Evolutionary conservation across 2,113 vertebrate species (phyloP), one percentile per base, ranked within the genome.

Genomic region (Ammodytes dubius): DNA sequence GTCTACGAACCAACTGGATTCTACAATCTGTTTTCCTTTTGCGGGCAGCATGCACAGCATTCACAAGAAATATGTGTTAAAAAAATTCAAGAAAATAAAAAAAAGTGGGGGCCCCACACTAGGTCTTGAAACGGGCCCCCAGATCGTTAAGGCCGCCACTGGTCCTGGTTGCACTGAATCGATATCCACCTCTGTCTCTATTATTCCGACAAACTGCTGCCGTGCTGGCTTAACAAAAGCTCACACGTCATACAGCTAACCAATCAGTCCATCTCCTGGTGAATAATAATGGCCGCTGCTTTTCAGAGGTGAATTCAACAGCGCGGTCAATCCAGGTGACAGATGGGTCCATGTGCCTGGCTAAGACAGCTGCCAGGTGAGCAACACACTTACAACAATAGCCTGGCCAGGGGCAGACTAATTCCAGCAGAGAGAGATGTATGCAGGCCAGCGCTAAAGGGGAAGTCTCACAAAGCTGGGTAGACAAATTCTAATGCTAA

Each of bases 401-500:
- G 84, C 50, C 75, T 58, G 59, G 78, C 89, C 27, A 81, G 73
- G 57, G 45, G 35, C 53, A 65, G 40, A 78, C 59, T 76, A 90
- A 91, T 88, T 91, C 82, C 17, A 85, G 84, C 58, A 86, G 78
- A 89, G 86, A 81, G 84, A 90, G 27, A 27, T 27, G 27, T 2
- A 27, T 83, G 77, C 57, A 69, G 80, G 58, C 35, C 46, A 7
- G 79, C 8, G 49, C 84, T 72, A 82, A 37, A 71, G 46, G 77
- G 75, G 60, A 65, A 53, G 60, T 74, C 65, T 74, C 4, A 0
- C 67, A 71, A 63, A 75, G 63, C 75, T 72, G 67, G 83, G 70
- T 27, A 74, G 73, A 84, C 87, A 84, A 82, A 89, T 87, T 88
- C 88, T 88, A 91, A 93, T 87, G 88, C 74, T 93, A 92, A 91